Base-by-base conservation (phyloP, 2,113 vertebrate genomes). In the Istiophorus platypterus region DNA sequence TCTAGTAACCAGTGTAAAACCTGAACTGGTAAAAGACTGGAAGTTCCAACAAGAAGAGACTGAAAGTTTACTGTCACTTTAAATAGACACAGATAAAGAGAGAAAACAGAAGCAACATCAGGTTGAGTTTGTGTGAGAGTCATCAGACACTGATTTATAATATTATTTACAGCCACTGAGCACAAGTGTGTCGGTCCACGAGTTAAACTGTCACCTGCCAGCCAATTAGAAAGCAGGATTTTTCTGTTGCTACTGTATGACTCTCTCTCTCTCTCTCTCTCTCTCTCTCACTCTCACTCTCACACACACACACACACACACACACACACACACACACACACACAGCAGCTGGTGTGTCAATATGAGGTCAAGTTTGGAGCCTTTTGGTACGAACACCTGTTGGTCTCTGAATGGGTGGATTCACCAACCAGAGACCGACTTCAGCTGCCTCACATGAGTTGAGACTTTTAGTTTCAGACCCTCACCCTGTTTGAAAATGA, bases 351-450 rank as follows among this genome's bases (percentile, higher is more conserved):
- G 15, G n/a, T 45, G 65, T 7, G 64, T 72, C 11, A 0, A 31
- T n/a, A n/a, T 69, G 84, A 51, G 24, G 56, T 85, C 52, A 65
- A 6, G 31, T 42, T 13, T 1, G 42, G 80, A 15, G 42, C 63
- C 0, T 31, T 65, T 87, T 76, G 80, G 54, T 75, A 78, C 74
- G 69, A 45, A 18, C 78, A 84, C 75, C 81, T 86, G 85, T 81
- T 11, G 39, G 1, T 68, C 68, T 63, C 58, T 72, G 62, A 45
- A 29, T 17, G 31, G 71, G 37, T 1, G 1, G 18, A 49, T 6
- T n/a, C 49, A 22, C 41, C 41, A 14, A 42, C 41, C 11, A 4
- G 41, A 42, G n/a, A 51, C 49, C 11, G 6, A 22, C 20, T 51
- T 20, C 49, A 51, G 49, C 18, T 22, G 18, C 49, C 7, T 51